Evolutionary conservation across 2,113 vertebrate species (phyloP), one percentile per base, ranked within the genome.

Genomic region (Aythya baeri): DNA sequence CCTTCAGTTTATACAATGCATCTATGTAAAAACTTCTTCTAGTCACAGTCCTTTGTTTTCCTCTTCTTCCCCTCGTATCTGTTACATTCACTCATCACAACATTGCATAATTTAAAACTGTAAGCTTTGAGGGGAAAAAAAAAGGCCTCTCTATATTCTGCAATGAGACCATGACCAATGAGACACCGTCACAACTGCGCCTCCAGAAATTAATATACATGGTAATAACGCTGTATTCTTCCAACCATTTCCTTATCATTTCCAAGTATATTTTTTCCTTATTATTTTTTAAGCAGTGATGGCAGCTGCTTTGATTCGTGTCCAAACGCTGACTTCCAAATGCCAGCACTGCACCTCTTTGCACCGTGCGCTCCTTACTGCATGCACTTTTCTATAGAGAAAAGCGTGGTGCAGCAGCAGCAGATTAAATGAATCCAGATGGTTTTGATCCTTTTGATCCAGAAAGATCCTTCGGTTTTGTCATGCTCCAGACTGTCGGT

Each of bases 401-500:
- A 58, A 66, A 61, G 18, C 4, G 9, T 43, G 36, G 13, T 29
- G 46, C 23, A 43, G 65, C 32, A 81, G 70, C 34, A 86, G 72
- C 73, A 71, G 77, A 74, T 70, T 27, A 68, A 91, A 93, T 65
- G 0, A 80, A 86, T 80, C n/a, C 2, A 2, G 55, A 29, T 8
- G 62, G 16, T 29, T 58, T 72, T 97, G 65, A 41, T 76, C 63
- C 43, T 93, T 89, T 41, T 41, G 41, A 41, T 41, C 41, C 41
- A 41, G 21, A 44, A 73, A 76, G n/a, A 29, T 1, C 7, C 46
- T 49, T 83, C 54, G 50, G 5, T 87, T 97, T 89, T 80, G 58
- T 43, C 55, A 68, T 0, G 0, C 12, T 62, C 17, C 38, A 9
- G 55, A n/a, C 36, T 52, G 22, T 34, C 11, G 5, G 25, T n/a